Evolutionary conservation across 2,797 vertebrate genomes (phyloP).

Genomic region (Petrocephalus sullivani): DNA sequence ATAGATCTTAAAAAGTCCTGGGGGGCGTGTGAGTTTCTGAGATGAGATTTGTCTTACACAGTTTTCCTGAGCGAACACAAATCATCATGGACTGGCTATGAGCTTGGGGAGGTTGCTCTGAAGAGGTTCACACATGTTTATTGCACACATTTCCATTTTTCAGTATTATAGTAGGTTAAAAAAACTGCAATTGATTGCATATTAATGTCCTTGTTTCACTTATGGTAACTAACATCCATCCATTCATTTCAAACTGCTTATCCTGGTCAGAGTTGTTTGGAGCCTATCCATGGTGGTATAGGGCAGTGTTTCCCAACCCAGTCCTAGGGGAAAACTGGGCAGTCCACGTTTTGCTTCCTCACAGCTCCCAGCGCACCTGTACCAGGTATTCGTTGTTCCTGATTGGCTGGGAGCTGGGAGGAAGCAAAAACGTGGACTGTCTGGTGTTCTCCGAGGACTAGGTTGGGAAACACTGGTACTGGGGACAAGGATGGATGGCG

Average conservation of each 20-base stretch:
- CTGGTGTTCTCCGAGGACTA: too few relatives aligned
- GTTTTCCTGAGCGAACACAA: not conserved
- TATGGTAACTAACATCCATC: not conserved
- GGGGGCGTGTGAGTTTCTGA: not conserved
- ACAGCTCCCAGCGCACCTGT: too few relatives aligned
- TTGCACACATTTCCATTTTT: not conserved
- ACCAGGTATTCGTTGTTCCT: too few relatives aligned
- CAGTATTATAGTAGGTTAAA: not conserved
- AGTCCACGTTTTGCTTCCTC: too few relatives aligned
- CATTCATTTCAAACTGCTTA: not conserved
- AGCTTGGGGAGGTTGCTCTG: not conserved
- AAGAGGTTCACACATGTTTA: not conserved
- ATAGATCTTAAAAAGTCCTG: not conserved
- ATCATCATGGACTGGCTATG: not conserved
- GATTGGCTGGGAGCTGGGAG: too few relatives aligned
- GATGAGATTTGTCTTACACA: not conserved
- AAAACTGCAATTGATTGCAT: not conserved
- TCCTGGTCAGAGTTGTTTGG: not conserved
- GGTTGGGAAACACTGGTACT: not conserved
- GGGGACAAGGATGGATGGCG: not conserved
- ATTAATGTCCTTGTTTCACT: not conserved
- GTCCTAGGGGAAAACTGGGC: too few relatives aligned
- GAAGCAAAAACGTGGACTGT: too few relatives aligned
- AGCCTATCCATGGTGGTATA: not conserved
- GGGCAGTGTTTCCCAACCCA: too few relatives aligned